Evolutionary conservation across 2,113 vertebrate species (phyloP).

Genomic region (Cheilinus undulatus): DNA sequence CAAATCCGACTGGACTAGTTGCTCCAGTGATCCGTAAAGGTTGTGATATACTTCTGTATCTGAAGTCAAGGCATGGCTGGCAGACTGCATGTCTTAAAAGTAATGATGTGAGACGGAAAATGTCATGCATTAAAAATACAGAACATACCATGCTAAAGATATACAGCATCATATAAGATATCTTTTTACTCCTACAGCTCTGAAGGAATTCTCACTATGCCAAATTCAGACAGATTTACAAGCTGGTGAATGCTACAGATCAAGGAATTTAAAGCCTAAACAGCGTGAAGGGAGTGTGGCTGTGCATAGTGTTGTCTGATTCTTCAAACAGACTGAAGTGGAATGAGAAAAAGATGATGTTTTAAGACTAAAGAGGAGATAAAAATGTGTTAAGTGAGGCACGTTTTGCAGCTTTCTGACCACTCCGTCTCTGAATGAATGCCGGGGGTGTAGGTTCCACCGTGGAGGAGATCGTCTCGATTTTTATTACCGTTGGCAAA

Average conservation of each 20-base stretch:
- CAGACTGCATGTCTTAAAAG: too few species aligned
- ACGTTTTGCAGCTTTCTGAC: conserved; percentile 46
- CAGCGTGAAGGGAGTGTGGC: not conserved
- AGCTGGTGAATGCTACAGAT: conserved; percentile 19
- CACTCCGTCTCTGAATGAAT: conserved; percentile 40
- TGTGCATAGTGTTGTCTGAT: not conserved
- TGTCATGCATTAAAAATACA: not conserved
- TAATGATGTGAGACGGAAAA: too few species aligned
- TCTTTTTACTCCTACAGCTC: conserved; percentile 12
- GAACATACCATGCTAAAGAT: conserved; percentile 3
- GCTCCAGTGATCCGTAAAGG: too few species aligned
- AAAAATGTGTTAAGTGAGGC: conserved; percentile 10
- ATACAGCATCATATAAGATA: not conserved
- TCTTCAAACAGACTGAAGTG: conserved; percentile 7
- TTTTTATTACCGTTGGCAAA: conserved; percentile 73
- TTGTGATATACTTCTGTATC: too few species aligned
- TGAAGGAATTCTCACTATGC: conserved; percentile 40
- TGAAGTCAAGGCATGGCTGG: too few species aligned
- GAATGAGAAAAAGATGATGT: conserved; percentile 22
- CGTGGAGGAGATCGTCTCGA: conserved; percentile 60
- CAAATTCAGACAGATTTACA: conserved; percentile 41
- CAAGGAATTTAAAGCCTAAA: conserved; percentile 21
- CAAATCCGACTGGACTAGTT: too few species aligned
- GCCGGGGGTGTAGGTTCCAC: conserved; percentile 48
- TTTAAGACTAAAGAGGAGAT: conserved; percentile 11